Evolutionary conservation across 2,888 invertebrate species (phyloP).

Genomic region (Serrognathus titanus): DNA sequence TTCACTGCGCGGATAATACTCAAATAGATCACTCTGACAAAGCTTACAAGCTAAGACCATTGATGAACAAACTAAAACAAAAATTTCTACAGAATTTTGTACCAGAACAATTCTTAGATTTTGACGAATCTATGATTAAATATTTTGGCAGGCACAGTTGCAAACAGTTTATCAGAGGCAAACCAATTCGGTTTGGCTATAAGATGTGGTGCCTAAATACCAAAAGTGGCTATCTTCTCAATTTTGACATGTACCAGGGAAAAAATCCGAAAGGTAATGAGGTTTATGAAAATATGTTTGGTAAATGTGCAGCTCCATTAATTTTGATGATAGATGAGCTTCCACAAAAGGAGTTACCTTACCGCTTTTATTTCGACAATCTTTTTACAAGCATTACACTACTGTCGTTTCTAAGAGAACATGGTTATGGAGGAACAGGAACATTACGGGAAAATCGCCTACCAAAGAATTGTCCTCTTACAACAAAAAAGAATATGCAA

Average conservation of each 20-base stretch:
- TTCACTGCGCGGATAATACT: background rate
- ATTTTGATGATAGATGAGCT: slow-evolving; percentile 21
- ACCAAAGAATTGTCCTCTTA: slow-evolving; percentile 24
- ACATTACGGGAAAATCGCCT: slow-evolving; percentile 29
- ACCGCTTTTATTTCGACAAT: slow-evolving; percentile 22
- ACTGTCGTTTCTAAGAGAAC: slow-evolving; percentile 12
- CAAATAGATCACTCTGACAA: background rate
- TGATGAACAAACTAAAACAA: slow-evolving; percentile 19
- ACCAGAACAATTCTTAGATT: slow-evolving; percentile 23
- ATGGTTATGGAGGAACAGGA: slow-evolving; percentile 27
- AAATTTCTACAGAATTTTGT: slow-evolving; percentile 13
- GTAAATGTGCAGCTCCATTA: slow-evolving; percentile 20
- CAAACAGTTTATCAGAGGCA: slow-evolving; percentile 36
- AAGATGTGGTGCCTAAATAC: slow-evolving; percentile 36
- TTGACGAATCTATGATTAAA: slow-evolving; percentile 33
- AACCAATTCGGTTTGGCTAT: slow-evolving; percentile 36
- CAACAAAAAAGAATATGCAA: slow-evolving; percentile 17
- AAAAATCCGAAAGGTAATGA: slow-evolving; percentile 18
- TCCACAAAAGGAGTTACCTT: slow-evolving; percentile 11
- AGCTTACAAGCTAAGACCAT: slow-evolving; percentile 6
- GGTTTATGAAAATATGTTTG: slow-evolving; percentile 9
- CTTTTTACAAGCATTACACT: slow-evolving; percentile 20
- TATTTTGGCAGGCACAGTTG: slow-evolving; percentile 34
- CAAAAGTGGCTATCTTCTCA: slow-evolving; percentile 34
- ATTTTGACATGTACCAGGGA: slow-evolving; percentile 8